Conservation (phyloP, 2,888 invertebrate genomes). For the Osmoderma eremita region DNA sequence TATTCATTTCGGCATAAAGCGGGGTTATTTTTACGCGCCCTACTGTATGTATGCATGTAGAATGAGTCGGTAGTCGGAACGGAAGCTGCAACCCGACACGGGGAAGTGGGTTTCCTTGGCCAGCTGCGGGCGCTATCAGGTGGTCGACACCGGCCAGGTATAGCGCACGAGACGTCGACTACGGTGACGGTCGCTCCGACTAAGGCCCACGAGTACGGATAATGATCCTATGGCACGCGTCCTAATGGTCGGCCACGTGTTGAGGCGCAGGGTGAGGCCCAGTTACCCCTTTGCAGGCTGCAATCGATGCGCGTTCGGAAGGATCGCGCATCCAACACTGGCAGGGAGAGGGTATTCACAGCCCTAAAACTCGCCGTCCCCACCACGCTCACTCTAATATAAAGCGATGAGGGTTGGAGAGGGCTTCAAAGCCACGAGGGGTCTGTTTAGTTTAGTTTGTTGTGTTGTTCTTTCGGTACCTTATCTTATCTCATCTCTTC, state of each 20-base stretch:
- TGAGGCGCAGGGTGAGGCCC: constrained; percentile 50
- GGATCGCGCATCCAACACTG: constrained; percentile 46
- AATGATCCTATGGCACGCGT: constrained; percentile 53
- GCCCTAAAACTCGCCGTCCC: constrained; percentile 51
- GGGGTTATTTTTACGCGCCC: too few species aligned
- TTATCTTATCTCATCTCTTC: constrained; percentile 35
- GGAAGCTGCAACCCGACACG: constrained; percentile 51
- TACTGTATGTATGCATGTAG: constrained; percentile 2
- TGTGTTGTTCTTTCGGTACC: constrained; percentile 62
- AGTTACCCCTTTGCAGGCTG: constrained; percentile 49
- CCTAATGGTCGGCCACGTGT: constrained; percentile 53
- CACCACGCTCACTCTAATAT: constrained; percentile 61
- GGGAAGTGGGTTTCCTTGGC: constrained; percentile 44
- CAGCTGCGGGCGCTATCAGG: constrained; percentile 51
- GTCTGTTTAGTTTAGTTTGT: constrained; percentile 66
- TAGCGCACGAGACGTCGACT: constrained; percentile 23
- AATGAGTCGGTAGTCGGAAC: constrained; percentile 37
- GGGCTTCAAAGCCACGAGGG: constrained; percentile 69
- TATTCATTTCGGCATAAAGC: too few species aligned
- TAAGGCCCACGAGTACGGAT: constrained; percentile 48
- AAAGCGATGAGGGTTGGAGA: constrained; percentile 63
- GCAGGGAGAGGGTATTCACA: constrained; percentile 45
- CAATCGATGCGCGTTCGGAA: constrained; percentile 53
- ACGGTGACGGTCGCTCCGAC: constrained; percentile 24
- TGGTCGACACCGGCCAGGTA: constrained; percentile 51